Evolutionary conservation across 2,797 vertebrate species (phyloP).

Genomic region (Brachyrhaphis roseni): DNA sequence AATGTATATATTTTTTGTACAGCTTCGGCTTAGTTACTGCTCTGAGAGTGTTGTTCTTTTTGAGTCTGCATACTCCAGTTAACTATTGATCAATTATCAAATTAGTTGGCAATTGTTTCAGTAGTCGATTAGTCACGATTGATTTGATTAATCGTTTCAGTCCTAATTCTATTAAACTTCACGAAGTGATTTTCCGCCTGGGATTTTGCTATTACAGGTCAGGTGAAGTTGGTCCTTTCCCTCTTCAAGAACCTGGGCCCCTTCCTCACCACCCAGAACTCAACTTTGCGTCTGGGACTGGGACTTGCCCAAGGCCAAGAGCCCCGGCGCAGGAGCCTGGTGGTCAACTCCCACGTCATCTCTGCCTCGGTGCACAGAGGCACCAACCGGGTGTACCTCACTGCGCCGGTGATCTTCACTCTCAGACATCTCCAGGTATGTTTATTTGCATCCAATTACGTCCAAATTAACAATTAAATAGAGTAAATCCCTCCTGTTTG

Average conservation of each 20-base stretch:
- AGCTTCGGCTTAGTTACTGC: too few relatives aligned
- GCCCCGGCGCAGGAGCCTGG: slow-evolving; percentile 78
- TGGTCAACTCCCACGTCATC: slow-evolving; percentile 92
- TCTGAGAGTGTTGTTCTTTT: too few relatives aligned
- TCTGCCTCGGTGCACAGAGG: slow-evolving; percentile 93
- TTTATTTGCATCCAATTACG: background rate
- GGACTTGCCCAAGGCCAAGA: slow-evolving; percentile 72
- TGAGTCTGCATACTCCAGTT: too few relatives aligned
- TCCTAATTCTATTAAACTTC: background rate
- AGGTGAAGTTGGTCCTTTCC: slow-evolving; percentile 91
- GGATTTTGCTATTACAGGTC: slow-evolving; percentile 73
- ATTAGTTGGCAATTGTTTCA: too few relatives aligned
- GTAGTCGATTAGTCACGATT: too few relatives aligned
- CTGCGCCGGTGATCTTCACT: slow-evolving; percentile 91
- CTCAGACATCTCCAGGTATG: slow-evolving; percentile 89
- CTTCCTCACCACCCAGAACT: slow-evolving; percentile 91
- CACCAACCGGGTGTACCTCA: slow-evolving; percentile 89
- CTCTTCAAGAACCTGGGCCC: slow-evolving; percentile 92
- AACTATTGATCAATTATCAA: too few relatives aligned
- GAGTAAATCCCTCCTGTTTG: background rate
- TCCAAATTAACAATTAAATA: background rate
- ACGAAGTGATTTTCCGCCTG: background rate
- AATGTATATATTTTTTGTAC: too few relatives aligned
- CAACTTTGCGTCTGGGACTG: slow-evolving; percentile 82
- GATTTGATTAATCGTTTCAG: too few relatives aligned